Evolutionary conservation across 2,113 vertebrate genomes (phyloP), one percentile per base, ranked within the genome.

Genomic region (Pterocles gutturalis): DNA sequence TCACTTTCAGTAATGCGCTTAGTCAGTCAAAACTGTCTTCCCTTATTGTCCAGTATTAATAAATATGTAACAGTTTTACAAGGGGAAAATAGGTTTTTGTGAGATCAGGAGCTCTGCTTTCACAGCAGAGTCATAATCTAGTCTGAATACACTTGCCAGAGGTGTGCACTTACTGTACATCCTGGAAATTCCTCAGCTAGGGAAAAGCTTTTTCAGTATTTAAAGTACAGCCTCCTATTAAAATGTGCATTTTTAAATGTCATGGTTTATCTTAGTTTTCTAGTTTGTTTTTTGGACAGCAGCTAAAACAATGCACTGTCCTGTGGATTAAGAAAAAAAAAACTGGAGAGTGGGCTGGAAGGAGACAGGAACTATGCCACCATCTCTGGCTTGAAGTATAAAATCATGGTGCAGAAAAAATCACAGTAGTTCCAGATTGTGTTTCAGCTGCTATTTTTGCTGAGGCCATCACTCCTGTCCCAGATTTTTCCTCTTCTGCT

Each of bases 391-490:
- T 25, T 62, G 8, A 72, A 34, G 21, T 7, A 31, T 6, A 54
- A 85, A 80, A 70, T 16, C 24, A 49, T 24, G 66, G 33, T 21
- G 41, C 41, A 55, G 36, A 28, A 67, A 64, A 87, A 78, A 38
- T 21, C 38, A 76, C 0, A 0, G 17, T 20, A 36, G 19, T 17
- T 62, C 26, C 12, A 49, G 28, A 54, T 7, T 0, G 0, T 22
- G 2, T 82, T 67, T 64, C 76, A 83, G 10, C 10, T 91, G 11
- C 34, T 89, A 15, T 18, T 5, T 48, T 83, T 48, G 13, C 79
- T 66, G 34, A 77, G 33, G 67, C 22, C 64, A 81, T 43, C 43
- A 22, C 12, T 55, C 36, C 17, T 53, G 11, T 16, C 77, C 13
- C 34, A 41, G 5, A 34, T 51, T 66, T 45, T 43, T 31, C 5